phyloP scores from a whole-genome alignment of 2,888 invertebrate genomes.

The Diplazon laetatorius region DNA sequence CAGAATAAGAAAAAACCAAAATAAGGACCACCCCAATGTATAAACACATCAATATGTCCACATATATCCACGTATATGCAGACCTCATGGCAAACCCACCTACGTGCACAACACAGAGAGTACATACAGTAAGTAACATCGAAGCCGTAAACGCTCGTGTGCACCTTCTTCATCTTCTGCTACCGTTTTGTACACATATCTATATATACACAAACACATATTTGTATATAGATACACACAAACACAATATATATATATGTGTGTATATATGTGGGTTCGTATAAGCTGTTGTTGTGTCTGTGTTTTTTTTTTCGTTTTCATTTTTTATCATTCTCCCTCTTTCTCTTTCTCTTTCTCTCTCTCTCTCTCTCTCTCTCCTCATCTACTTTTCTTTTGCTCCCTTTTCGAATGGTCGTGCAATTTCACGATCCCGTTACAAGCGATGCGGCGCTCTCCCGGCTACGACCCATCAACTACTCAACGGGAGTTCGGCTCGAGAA shows the following conservation, averaged over 20 bases:
- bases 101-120: constrained; percentile 13
- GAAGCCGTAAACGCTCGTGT: constrained; percentile 48
- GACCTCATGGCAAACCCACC: constrained; percentile 18
- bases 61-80: constrained; percentile 28
- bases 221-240: too few species aligned
- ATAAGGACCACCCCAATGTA: not conserved
- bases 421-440: constrained; percentile 59
- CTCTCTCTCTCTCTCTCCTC: constrained; percentile 9
- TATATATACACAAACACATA: too few species aligned
- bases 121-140: constrained; percentile 38
- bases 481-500: constrained; percentile 57
- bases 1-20: too few species aligned
- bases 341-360: too few species aligned
- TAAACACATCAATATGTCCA: not conserved
- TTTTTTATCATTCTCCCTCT: not conserved
- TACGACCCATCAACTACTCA: constrained; percentile 54
- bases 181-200: constrained; percentile 15
- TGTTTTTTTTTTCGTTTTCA: constrained; percentile 17
- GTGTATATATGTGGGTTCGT: not conserved
- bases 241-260: constrained; percentile 4
- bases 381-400: constrained; percentile 10
- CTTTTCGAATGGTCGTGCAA: constrained; percentile 53
- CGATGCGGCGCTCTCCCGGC: constrained; percentile 44
- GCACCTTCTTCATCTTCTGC: constrained; percentile 52
- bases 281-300: too few species aligned